Percentiles rank a stretch among this genome's conserved stretches.
These are phyloP conservation scores for Drosophila aff. DNA, from an alignment of 1,140 invertebrate genomes.

Conservation along the genomic window DNA sequence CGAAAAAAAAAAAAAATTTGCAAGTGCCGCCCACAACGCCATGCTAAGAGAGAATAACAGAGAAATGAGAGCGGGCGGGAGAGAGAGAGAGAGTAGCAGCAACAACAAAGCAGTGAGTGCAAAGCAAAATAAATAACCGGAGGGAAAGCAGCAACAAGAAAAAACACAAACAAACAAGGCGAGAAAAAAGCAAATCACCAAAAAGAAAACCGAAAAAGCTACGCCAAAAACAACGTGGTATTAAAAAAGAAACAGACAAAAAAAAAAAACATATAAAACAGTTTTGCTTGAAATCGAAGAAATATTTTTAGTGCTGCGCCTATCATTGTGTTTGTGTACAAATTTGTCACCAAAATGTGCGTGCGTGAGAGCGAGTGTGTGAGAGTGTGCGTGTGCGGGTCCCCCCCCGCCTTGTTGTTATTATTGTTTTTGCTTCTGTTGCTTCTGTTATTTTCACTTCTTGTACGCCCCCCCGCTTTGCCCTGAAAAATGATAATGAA, in stretches of 20 bases:
- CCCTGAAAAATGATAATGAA: slow-evolving; percentile 16
- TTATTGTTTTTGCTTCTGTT: slow-evolving; percentile 20
- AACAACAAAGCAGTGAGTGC: slow-evolving; percentile 62
- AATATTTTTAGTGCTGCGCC: slow-evolving; percentile 42
- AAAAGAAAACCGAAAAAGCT: slow-evolving; percentile 30
- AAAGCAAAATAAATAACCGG: slow-evolving; percentile 49
- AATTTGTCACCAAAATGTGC: slow-evolving; percentile 22
- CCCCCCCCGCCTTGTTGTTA: slow-evolving; percentile 23
- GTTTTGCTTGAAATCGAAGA: slow-evolving; percentile 30
- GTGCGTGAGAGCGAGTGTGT: slow-evolving; percentile 14
- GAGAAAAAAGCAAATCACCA: slow-evolving; percentile 22
- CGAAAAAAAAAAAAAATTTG: slow-evolving; percentile 34
- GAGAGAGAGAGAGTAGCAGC: slow-evolving; percentile 30
- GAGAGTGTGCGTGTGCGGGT: slow-evolving; percentile 32
- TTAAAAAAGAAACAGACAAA: slow-evolving; percentile 17
- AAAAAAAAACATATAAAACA: slow-evolving; percentile 8
- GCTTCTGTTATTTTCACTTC: slow-evolving; percentile 31
- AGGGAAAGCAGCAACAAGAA: slow-evolving; percentile 42
- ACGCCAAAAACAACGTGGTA: slow-evolving; percentile 29
- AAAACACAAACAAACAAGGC: slow-evolving; percentile 34
- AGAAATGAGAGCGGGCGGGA: slow-evolving; percentile 6
- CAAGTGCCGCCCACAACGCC: slow-evolving; percentile 62
- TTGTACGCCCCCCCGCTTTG: slow-evolving; percentile 47
- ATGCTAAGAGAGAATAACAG: slow-evolving; percentile 10
- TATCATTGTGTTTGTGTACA: slow-evolving; percentile 15